Percentiles rank a stretch among this genome's conserved stretches.
phyloP scores from a whole-genome alignment of 1,140 invertebrate genomes.

The Drosophila mauritiana region DNA sequence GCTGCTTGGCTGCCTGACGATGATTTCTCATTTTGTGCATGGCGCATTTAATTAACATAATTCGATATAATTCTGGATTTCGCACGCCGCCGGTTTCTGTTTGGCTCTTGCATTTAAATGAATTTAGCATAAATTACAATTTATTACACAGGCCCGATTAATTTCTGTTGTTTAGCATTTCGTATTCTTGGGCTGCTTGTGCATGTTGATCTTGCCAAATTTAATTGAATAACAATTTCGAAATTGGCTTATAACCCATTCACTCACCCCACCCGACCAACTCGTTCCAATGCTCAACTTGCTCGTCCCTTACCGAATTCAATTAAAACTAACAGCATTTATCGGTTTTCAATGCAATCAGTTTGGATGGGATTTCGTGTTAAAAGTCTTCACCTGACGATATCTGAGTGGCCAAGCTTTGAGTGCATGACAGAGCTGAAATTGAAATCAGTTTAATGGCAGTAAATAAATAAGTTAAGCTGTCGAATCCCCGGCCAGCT shows the following conservation, averaged over 20 bases:
- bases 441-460: constrained; percentile 22
- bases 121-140: constrained; percentile 59
- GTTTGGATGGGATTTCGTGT: background rate
- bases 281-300: constrained; percentile 1
- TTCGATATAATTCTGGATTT: constrained; percentile 49
- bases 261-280: background rate
- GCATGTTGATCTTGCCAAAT: constrained; percentile 26
- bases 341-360: constrained; percentile 23
- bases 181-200: background rate
- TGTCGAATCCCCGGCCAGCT: constrained; percentile 24
- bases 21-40: constrained; percentile 40
- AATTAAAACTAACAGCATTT: constrained; percentile 44
- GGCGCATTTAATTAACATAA: constrained; percentile 77
- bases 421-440: constrained; percentile 9
- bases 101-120: constrained; percentile 47
- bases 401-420: background rate
- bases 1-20: constrained; percentile 15
- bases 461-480: constrained; percentile 40
- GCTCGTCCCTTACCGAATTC: constrained; percentile 11
- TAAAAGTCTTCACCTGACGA: constrained; percentile 9
- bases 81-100: constrained; percentile 29
- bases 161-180: constrained; percentile 4
- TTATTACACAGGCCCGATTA: constrained; percentile 30
- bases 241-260: constrained; percentile 8
- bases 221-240: constrained; percentile 38